Conservation (phyloP, 2,888 invertebrate species). For the Arrhopalites spinosus region DNA sequence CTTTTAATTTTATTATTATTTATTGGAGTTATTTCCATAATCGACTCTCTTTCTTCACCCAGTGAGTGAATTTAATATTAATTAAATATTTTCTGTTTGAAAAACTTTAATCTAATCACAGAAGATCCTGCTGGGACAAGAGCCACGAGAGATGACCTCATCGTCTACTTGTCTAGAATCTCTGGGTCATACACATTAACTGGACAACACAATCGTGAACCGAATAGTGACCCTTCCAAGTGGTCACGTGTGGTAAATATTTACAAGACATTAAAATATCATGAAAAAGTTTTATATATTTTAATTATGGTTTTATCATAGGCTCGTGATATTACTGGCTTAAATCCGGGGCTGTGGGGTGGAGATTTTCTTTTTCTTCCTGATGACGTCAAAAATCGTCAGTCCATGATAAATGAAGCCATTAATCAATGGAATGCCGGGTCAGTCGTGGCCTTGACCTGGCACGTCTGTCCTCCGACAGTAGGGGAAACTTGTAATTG, state of each 20-base stretch:
- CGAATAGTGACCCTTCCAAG: conserved; percentile 46
- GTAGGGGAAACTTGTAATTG: conserved; percentile 49
- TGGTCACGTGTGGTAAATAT: conserved; percentile 44
- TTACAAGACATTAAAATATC: too few species aligned
- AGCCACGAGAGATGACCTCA: neutral
- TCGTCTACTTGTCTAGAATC: conserved; percentile 37
- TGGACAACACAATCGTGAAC: conserved; percentile 50
- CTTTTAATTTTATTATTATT: too few species aligned
- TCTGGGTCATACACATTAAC: conserved; percentile 45
- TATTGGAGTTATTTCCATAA: too few species aligned
- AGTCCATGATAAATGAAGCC: conserved; percentile 46
- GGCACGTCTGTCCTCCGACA: conserved; percentile 50
- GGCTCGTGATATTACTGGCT: too few species aligned
- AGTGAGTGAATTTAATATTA: too few species aligned
- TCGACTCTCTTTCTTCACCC: too few species aligned
- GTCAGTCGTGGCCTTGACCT: conserved; percentile 45
- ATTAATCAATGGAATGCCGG: conserved; percentile 48
- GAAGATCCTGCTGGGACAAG: neutral
- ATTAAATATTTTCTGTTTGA: too few species aligned
- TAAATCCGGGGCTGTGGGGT: conserved; percentile 47
- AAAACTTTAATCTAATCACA: too few species aligned
- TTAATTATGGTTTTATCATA: too few species aligned
- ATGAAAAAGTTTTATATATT: too few species aligned
- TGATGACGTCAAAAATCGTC: conserved; percentile 44
- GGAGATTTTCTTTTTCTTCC: conserved; percentile 48